Evolutionary conservation across 2,113 vertebrate genomes (phyloP), one percentile per base, ranked within the genome.

Genomic region (Dipodomys spectabilis): DNA sequence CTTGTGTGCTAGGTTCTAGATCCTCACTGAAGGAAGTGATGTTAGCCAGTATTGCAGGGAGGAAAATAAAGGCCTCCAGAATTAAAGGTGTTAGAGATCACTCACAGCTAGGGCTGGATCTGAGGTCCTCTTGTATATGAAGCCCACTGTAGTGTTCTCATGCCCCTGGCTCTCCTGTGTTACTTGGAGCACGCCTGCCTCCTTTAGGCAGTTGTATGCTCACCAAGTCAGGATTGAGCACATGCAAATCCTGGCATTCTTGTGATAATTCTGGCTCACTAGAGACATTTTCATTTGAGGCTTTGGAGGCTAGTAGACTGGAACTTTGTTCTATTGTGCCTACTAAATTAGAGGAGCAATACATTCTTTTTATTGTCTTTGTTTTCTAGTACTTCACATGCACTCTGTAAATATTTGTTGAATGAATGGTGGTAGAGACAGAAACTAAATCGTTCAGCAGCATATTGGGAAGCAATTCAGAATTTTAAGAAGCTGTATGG

Each of bases 311-410:
- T 80, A 77, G 67, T 30, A 35, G 80, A 57, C 22, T 91, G 69
- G 71, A 88, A 57, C 62, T n/a, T 67, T 88, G 89, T 92, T 92
- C 93, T 67, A 81, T 45, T 68, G 72, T 83, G 72, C 45, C 84
- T 83, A 57, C 60, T 67, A 19, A 35, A 57, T 57, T 74, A 82
- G 69, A 79, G 18, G 25, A 82, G 62, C 78, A 27, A 64, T 12
- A 69, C 27, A 19, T 65, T 57, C 45, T 82, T 83, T 74, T 8
- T 82, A 10, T 7, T 44, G 83, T 45, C 22, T 73, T 8, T 90
- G 7, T 75, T 68, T 77, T 65, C 65, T 49, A 81, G 75, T 35
- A 67, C 5, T 25, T 1, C 45, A 22, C 75, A 18, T 67, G 71
- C 71, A 75, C 69, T 88, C 69, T 49, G 12, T 77, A 77, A 93